phyloP scores from a whole-genome alignment of 2,888 invertebrate species.

The Cephalotes varians region DNA sequence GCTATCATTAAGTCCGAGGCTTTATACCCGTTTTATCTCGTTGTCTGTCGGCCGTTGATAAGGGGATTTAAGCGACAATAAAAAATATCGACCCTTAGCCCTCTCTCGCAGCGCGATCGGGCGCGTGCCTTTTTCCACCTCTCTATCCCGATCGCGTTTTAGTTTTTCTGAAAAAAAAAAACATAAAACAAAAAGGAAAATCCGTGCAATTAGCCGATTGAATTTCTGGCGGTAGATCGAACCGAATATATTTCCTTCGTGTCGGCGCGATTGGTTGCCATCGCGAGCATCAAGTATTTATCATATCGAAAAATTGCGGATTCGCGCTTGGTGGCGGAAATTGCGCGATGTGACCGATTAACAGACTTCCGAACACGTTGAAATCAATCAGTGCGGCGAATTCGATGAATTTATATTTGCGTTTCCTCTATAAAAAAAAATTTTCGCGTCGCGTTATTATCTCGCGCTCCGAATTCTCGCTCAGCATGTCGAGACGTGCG shows the following conservation, averaged over 20 bases:
- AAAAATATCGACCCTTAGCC: conserved; percentile 51
- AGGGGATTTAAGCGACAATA: conserved; percentile 55
- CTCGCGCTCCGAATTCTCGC: background rate
- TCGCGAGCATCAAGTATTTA: conserved; percentile 44
- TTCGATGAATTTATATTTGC: conserved; percentile 15
- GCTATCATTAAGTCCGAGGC: conserved; percentile 58
- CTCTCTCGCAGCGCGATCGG: conserved; percentile 22
- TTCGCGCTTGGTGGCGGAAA: conserved; percentile 7
- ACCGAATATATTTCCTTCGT: conserved; percentile 31
- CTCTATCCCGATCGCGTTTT: conserved; percentile 18
- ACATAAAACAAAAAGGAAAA: background rate
- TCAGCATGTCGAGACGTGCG: conserved; percentile 8
- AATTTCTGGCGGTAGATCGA: conserved; percentile 11
- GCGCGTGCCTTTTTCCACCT: conserved; percentile 29
- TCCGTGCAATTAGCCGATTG: conserved; percentile 22
- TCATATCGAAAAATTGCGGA: conserved; percentile 33
- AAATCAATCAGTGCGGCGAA: conserved; percentile 22
- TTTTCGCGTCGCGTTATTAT: conserved; percentile 5
- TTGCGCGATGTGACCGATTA: conserved; percentile 38
- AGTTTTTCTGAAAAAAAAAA: background rate
- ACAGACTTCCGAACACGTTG: conserved; percentile 19
- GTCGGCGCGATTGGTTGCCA: conserved; percentile 10
- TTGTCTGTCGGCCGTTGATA: conserved; percentile 56
- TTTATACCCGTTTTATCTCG: conserved; percentile 54
- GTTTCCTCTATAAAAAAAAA: background rate